Evolutionary conservation across 64 coral and sea anemone genomes (phyloP).

Genomic region (Porites australiensis): DNA sequence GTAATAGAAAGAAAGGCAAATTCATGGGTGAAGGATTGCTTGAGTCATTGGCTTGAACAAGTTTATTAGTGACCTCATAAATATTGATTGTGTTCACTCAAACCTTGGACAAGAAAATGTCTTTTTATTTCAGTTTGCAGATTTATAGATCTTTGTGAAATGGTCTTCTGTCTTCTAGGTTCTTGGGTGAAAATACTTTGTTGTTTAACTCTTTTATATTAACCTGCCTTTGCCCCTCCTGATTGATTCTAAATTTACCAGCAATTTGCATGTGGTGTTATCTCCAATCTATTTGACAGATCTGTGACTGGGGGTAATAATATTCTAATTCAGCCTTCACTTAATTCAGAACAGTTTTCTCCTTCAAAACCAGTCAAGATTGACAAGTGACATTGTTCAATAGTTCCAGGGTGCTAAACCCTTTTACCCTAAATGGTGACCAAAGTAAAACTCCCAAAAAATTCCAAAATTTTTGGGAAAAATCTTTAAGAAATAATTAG

Average conservation of each 20-base stretch:
- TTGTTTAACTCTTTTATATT: neutral
- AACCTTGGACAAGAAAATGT: constrained; percentile 16
- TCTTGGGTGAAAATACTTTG: neutral
- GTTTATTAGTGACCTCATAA: constrained; percentile 46
- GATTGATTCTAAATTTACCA: neutral
- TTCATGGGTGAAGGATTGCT: constrained; percentile 26
- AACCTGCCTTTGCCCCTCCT: neutral
- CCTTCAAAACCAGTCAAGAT: constrained; percentile 8
- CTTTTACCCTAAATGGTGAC: no score
- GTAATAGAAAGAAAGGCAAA: constrained; percentile 1
- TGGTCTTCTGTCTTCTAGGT: neutral
- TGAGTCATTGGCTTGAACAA: constrained; percentile 44
- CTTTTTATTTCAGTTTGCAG: neutral
- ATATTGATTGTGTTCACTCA: constrained; percentile 19
- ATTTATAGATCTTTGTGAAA: no score
- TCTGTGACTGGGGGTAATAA: neutral
- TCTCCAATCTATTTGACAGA: constrained; percentile 26
- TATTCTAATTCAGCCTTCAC: constrained; percentile 9
- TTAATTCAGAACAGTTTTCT: neutral
- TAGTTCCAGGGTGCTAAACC: no score
- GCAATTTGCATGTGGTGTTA: neutral
- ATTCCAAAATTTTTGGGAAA: neutral
- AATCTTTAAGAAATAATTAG: no score
- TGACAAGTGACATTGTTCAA: neutral
- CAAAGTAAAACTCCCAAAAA: neutral